Evolutionary conservation across 2,888 invertebrate genomes (phyloP).

Genomic region (Coecobrya sp.): DNA sequence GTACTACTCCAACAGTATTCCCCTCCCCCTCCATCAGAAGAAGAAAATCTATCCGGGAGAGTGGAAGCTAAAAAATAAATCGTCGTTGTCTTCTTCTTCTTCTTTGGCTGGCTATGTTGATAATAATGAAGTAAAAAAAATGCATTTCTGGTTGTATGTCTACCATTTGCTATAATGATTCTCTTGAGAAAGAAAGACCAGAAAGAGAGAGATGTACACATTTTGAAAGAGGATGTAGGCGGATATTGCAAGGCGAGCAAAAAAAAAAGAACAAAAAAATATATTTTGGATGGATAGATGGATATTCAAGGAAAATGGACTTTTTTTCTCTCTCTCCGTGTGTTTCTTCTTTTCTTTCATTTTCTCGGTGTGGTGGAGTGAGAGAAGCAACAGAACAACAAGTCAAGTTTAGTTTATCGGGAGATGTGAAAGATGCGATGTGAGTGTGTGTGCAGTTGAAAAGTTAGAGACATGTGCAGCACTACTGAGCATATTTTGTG

Average conservation of each 20-base stretch:
- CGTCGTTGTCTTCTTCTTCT: conserved; percentile 43
- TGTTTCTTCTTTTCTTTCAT: conserved; percentile 12
- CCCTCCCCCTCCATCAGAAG: not conserved
- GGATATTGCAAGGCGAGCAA: conserved; percentile 71
- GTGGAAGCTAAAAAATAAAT: conserved; percentile 62
- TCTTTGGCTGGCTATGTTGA: not conserved
- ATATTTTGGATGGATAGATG: too few relatives aligned
- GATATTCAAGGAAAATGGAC: conserved; percentile 46
- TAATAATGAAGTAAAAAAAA: conserved; percentile 46
- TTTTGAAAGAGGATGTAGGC: conserved; percentile 77
- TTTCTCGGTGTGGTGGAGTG: conserved; percentile 27
- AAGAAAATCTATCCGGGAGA: conserved; percentile 48
- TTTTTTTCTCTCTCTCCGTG: conserved; percentile 9
- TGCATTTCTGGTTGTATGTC: not conserved
- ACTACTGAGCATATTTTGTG: not conserved
- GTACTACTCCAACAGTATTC: too few relatives aligned
- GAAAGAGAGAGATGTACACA: not conserved
- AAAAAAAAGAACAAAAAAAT: conserved; percentile 51
- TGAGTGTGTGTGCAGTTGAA: not conserved
- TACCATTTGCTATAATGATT: conserved; percentile 15
- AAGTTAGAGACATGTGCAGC: conserved; percentile 34
- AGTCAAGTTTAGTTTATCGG: not conserved
- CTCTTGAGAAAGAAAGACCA: conserved; percentile 44
- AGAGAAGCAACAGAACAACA: not conserved
- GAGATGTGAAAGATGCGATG: not conserved